A percentile compares a stretch with the other conserved stretches of the same genome.
Evolutionary conservation across 2,888 invertebrate species (phyloP).

Genomic region (Latrodectus hesperus): DNA sequence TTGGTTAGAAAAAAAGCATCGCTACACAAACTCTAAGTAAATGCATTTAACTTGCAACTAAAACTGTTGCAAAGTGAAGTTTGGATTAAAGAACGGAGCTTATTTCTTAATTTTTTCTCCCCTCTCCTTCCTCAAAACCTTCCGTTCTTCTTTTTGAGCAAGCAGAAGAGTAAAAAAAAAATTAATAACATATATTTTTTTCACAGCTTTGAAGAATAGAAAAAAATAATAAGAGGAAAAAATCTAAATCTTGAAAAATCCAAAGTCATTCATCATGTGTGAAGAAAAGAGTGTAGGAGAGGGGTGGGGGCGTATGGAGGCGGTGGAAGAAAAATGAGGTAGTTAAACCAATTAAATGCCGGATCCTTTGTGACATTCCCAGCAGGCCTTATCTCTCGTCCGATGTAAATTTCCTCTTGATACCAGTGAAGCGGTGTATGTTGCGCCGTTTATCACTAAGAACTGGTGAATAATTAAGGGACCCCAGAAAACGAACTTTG

Average conservation of each 20-base stretch:
- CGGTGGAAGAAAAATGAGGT: constrained; percentile 67
- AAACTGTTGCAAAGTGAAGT: constrained; percentile 54
- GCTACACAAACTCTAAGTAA: constrained; percentile 33
- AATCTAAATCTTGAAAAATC: constrained; percentile 63
- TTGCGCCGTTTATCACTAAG: constrained; percentile 68
- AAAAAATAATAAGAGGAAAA: constrained; percentile 37
- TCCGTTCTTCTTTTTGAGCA: neutral
- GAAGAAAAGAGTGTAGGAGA: constrained; percentile 31
- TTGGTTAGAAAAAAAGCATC: neutral
- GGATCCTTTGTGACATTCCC: constrained; percentile 68
- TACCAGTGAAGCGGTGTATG: constrained; percentile 60
- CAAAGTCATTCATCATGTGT: constrained; percentile 60
- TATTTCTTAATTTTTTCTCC: constrained; percentile 9
- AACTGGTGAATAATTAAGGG: constrained; percentile 69
- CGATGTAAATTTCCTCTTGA: constrained; percentile 69
- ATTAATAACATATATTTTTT: constrained; percentile 10
- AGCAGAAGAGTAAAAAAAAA: neutral
- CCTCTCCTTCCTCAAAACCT: constrained; percentile 12
- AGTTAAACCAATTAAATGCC: constrained; percentile 70
- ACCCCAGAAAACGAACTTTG: constrained; percentile 66
- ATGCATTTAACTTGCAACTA: constrained; percentile 62
- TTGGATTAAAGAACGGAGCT: constrained; percentile 49
- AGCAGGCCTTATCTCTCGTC: constrained; percentile 65
- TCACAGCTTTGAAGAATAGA: constrained; percentile 9
- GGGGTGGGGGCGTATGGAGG: neutral